These are phyloP conservation scores for Troides oblongomaculatus DNA, from an alignment of 2,888 invertebrate species.

Conservation along the genomic window DNA sequence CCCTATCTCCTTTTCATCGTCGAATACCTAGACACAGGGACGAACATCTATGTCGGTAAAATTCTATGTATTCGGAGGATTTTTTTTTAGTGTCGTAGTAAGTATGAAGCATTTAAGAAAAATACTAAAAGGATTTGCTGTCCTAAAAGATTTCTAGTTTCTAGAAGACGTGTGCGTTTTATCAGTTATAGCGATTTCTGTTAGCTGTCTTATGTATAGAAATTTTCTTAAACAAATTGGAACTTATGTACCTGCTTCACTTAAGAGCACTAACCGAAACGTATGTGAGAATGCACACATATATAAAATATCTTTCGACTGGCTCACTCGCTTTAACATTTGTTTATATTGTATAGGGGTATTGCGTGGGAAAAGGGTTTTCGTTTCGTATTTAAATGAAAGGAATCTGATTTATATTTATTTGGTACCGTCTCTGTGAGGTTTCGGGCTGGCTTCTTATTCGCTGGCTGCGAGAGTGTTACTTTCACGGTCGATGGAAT, in stretches of 20 bases:
- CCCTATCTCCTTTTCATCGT: no score
- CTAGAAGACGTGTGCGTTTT: no score
- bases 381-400: conserved; percentile 25
- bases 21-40: no score
- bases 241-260: background rate
- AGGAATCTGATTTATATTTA: conserved; percentile 29
- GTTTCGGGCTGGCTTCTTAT: conserved; percentile 13
- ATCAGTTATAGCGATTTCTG: background rate
- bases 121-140: no score
- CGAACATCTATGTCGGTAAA: no score
- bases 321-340: conserved; percentile 1
- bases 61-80: no score
- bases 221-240: background rate
- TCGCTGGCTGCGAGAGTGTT: conserved; percentile 12
- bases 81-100: no score
- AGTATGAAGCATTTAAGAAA: no score
- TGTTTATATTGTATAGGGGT: conserved; percentile 11
- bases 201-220: background rate
- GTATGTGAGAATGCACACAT: background rate
- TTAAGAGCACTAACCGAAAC: background rate
- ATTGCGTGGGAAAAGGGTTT: conserved; percentile 21
- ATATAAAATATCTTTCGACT: background rate
- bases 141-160: no score
- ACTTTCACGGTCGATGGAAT: conserved; percentile 25
- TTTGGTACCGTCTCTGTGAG: conserved; percentile 18